These are phyloP conservation scores for Encarsia formosa DNA, from an alignment of 2,888 invertebrate genomes.

Conservation along the genomic window DNA sequence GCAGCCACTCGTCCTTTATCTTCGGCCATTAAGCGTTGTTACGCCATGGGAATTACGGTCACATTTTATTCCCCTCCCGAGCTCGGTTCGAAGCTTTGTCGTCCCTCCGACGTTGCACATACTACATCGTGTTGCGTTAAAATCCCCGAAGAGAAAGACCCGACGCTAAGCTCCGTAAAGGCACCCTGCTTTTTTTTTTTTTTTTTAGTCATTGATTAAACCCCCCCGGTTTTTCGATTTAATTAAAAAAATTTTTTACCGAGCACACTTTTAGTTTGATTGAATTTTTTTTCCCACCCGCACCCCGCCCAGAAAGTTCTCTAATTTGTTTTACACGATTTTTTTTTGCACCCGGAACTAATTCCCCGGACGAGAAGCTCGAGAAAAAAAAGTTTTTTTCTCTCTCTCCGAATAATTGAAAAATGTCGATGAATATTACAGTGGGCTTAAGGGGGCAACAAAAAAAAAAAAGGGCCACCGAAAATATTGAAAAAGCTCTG, in stretches of 20 bases:
- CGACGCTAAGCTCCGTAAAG: no score
- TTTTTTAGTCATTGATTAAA: slow-evolving; percentile 14
- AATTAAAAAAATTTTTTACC: no score
- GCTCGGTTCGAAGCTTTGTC: not conserved
- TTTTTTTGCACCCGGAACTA: not conserved
- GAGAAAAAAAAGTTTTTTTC: not conserved
- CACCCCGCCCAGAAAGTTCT: no score
- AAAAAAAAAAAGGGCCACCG: not conserved
- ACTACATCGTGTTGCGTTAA: slow-evolving; percentile 6
- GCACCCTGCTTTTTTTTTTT: no score
- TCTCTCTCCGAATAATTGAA: slow-evolving; percentile 10
- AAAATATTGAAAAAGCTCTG: not conserved
- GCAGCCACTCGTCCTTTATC: slow-evolving; percentile 14
- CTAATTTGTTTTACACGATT: no score
- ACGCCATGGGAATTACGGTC: slow-evolving; percentile 15
- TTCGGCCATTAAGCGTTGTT: slow-evolving; percentile 9
- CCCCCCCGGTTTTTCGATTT: no score
- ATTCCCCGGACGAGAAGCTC: slow-evolving; percentile 1
- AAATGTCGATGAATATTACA: slow-evolving; percentile 13
- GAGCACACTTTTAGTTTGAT: no score
- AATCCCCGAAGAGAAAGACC: not conserved
- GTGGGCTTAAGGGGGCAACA: not conserved
- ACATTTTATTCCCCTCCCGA: not conserved
- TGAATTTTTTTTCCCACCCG: no score
- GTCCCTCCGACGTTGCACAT: not conserved